Evolutionary conservation across 1,140 invertebrate species (phyloP).

Genomic region (Drosophila pseudoananassae): DNA sequence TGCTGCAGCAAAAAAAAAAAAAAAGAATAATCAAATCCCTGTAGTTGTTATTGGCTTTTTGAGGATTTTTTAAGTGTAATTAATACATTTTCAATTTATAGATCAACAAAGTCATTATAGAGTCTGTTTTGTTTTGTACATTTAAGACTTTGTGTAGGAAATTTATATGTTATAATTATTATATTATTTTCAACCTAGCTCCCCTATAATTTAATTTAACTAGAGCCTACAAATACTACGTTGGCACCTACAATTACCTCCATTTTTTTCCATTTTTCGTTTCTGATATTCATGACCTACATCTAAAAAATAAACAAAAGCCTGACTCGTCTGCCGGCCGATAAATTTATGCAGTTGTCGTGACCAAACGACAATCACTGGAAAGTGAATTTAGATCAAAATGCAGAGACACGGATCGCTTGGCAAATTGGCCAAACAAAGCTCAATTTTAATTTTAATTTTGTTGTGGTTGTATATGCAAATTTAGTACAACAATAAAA

Average conservation of each 20-base stretch:
- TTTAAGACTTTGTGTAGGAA: no score
- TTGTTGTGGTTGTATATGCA: constrained; percentile 64
- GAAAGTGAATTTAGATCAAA: constrained; percentile 56
- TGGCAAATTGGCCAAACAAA: constrained; percentile 58
- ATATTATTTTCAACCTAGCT: not conserved
- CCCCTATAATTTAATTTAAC: not conserved
- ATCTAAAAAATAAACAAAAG: constrained; percentile 10
- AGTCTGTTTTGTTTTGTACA: no score
- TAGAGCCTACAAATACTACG: no score
- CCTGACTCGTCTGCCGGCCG: constrained; percentile 37
- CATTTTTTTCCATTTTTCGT: not conserved
- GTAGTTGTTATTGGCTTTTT: not conserved
- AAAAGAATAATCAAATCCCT: constrained; percentile 1
- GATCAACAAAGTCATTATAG: no score
- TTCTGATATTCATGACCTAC: constrained; percentile 20
- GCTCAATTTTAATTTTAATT: constrained; percentile 16
- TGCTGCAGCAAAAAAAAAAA: constrained; percentile 30
- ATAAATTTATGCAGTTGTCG: constrained; percentile 24
- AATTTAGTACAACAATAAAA: constrained; percentile 61
- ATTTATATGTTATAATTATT: no score
- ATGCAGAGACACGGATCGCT: constrained; percentile 60
- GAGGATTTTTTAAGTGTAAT: not conserved
- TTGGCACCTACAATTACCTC: not conserved
- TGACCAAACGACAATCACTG: constrained; percentile 15
- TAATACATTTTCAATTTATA: not conserved